Evolutionary conservation across 1,140 invertebrate species (phyloP).

Genomic region (Samia ricini): DNA sequence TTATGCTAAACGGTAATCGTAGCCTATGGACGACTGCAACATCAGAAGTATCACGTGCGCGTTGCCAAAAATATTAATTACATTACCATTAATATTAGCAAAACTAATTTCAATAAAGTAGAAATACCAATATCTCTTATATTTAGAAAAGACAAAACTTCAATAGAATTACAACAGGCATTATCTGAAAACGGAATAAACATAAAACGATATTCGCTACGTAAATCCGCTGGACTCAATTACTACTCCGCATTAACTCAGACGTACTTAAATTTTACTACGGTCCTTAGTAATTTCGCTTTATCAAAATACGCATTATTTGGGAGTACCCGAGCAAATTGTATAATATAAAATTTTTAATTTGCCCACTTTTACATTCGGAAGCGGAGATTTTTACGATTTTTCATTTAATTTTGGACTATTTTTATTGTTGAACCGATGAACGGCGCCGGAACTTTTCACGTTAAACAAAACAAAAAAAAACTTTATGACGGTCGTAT

Average conservation of each 20-base stretch:
- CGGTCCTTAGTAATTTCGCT: slow-evolving; percentile 51
- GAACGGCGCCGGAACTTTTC: slow-evolving; percentile 13
- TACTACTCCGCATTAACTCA: slow-evolving; percentile 51
- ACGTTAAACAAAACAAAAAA: slow-evolving; percentile 23
- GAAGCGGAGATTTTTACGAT: slow-evolving; percentile 42
- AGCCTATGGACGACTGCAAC: no score
- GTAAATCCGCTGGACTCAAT: slow-evolving; percentile 45
- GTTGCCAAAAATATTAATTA: no score
- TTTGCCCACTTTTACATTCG: slow-evolving; percentile 32
- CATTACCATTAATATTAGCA: no score
- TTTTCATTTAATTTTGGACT: slow-evolving; percentile 36
- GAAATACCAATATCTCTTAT: no score
- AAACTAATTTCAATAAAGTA: no score
- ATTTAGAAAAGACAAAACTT: neutral
- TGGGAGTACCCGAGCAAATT: slow-evolving; percentile 34
- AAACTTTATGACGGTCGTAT: slow-evolving; percentile 33
- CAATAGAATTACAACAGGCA: neutral
- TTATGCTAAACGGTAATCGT: no score
- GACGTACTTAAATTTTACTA: slow-evolving; percentile 56
- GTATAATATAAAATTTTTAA: slow-evolving; percentile 49
- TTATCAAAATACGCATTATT: slow-evolving; percentile 63
- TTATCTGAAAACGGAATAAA: slow-evolving; percentile 3
- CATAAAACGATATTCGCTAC: slow-evolving; percentile 26
- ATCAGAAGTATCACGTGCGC: no score
- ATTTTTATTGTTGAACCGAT: slow-evolving; percentile 27